A percentile compares a stretch with the other conserved stretches of the same genome.
phyloP scores from a whole-genome alignment of 1,140 invertebrate genomes.

The Dendrolimus punctatus region DNA sequence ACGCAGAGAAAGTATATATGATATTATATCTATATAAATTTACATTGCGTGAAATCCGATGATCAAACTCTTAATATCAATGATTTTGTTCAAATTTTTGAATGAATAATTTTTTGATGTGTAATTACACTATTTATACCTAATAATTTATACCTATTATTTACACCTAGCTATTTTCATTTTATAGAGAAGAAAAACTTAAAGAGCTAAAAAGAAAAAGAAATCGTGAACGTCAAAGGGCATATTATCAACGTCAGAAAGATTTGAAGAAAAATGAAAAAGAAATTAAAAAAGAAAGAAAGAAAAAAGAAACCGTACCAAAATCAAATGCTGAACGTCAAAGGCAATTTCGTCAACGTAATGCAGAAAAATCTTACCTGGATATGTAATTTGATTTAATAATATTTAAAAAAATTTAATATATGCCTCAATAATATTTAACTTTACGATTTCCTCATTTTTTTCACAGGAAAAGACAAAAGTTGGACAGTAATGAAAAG shows the following conservation, averaged over 20 bases:
- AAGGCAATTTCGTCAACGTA: no score
- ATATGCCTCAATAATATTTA: conserved; percentile 22
- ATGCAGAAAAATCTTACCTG: no score
- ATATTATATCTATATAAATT: no score
- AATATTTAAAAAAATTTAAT: conserved; percentile 23
- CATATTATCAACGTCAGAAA: conserved; percentile 30
- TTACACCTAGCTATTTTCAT: conserved; percentile 3
- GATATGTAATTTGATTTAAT: conserved; percentile 28
- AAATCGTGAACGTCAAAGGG: conserved; percentile 27
- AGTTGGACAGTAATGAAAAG: conserved; percentile 19
- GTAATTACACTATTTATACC: conserved; percentile 10
- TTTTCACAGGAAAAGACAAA: conserved; percentile 20
- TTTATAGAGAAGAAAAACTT: conserved; percentile 28
- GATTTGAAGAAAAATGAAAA: conserved; percentile 25
- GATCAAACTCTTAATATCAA: conserved; percentile 10
- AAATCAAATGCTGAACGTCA: no score
- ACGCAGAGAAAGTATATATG: conserved; percentile 11
- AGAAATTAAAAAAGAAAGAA: conserved; percentile 17
- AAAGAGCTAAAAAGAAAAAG: conserved; percentile 26
- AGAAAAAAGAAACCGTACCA: conserved; percentile 20
- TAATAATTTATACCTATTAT: conserved; percentile 12
- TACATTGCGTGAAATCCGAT: conserved; percentile 3
- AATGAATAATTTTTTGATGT: conserved; percentile 10
- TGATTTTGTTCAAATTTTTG: conserved; percentile 9
- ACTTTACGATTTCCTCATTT: conserved; percentile 18